Evolutionary conservation across 2,113 vertebrate species (phyloP).

Genomic region (Rhinichthys klamathensis): DNA sequence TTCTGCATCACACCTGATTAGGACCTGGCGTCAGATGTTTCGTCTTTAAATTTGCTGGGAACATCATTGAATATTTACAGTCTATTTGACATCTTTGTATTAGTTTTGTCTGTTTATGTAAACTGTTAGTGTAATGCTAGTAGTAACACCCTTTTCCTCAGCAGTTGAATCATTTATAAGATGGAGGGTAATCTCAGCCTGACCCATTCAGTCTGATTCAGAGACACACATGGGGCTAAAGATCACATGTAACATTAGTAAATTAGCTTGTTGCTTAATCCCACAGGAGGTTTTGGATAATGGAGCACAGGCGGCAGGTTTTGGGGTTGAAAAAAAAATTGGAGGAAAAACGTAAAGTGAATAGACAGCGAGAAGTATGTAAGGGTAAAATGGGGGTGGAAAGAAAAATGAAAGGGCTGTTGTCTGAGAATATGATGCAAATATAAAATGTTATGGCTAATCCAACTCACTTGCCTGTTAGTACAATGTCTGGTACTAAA

Average conservation of each 20-base stretch:
- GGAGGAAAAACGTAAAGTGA: background rate
- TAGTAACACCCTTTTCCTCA: slow-evolving; percentile 14
- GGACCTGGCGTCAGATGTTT: background rate
- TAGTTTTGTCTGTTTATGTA: slow-evolving; percentile 9
- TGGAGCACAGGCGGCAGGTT: slow-evolving; percentile 7
- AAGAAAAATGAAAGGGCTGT: slow-evolving; percentile 18
- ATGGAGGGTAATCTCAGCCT: slow-evolving; percentile 62
- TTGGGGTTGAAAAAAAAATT: background rate
- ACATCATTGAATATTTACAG: background rate
- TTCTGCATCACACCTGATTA: background rate
- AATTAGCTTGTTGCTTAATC: slow-evolving; percentile 62
- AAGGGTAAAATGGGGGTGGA: background rate
- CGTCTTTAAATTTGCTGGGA: background rate
- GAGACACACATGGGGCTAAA: slow-evolving; percentile 50
- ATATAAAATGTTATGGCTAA: slow-evolving; percentile 9
- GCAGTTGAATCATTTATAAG: slow-evolving; percentile 42
- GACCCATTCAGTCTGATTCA: slow-evolving; percentile 54
- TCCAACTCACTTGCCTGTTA: slow-evolving; percentile 27
- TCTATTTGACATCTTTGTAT: slow-evolving; percentile 1
- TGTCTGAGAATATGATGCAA: slow-evolving; percentile 47
- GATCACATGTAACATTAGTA: slow-evolving; percentile 63
- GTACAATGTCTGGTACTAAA: background rate
- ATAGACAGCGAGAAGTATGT: background rate
- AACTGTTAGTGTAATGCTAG: slow-evolving; percentile 17
- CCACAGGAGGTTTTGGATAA: slow-evolving; percentile 54